These are phyloP conservation scores for Priapulus caudatus DNA, from an alignment of 2,888 invertebrate genomes.

Conservation along the genomic window DNA sequence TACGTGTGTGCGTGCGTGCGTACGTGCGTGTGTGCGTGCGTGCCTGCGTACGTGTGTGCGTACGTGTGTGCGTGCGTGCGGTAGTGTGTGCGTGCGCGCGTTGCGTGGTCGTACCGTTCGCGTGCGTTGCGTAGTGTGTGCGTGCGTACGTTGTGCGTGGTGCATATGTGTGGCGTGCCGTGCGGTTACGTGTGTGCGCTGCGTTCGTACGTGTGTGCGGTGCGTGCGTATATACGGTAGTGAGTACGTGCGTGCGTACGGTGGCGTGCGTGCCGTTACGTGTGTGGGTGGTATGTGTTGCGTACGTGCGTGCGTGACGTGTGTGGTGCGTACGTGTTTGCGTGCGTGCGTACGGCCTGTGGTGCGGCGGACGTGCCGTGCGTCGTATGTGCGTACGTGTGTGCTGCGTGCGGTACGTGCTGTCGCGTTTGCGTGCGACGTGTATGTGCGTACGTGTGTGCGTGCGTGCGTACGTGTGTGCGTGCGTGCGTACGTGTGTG, in stretches of 20 bases:
- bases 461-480: conserved; percentile 1
- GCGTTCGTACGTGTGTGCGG: no score
- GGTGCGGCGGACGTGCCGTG: neutral
- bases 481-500: conserved; percentile 1
- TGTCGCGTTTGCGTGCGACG: neutral
- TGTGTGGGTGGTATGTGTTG: no score
- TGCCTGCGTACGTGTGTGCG: conserved; percentile 1
- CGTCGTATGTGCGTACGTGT: conserved; percentile 1
- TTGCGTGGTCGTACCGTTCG: no score
- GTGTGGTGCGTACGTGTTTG: neutral
- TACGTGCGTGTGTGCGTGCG: conserved; percentile 3
- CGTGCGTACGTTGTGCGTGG: no score
- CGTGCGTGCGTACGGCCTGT: neutral
- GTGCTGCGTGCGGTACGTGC: neutral
- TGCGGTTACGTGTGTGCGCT: no score
- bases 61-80: conserved; percentile 1
- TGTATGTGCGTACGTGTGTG: conserved; percentile 3
- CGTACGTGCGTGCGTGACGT: conserved; percentile 3
- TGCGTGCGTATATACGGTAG: no score
- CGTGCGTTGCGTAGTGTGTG: neutral
- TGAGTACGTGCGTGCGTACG: no score
- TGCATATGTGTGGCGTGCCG: no score
- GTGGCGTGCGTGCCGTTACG: no score
- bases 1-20: conserved; percentile 1
- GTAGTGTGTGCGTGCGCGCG: neutral